phyloP scores from a whole-genome alignment of 37 sponge, comb jelly and placozoan species.

The Crambe crambe region DNA sequence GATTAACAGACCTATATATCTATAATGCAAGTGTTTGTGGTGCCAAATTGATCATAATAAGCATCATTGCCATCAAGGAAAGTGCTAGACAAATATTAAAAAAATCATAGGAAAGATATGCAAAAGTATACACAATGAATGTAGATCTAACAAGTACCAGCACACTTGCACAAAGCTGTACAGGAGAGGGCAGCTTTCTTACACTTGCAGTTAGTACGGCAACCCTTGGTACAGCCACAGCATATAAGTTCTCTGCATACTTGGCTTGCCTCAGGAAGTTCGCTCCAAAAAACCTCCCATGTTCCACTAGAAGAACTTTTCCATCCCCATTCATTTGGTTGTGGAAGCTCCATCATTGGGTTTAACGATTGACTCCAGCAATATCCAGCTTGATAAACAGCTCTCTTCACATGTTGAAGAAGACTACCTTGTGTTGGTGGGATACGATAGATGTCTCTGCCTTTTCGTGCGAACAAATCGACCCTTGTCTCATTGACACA shows the following conservation, averaged over 20 bases:
- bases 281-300: not conserved
- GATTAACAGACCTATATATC: not conserved
- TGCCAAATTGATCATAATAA: not conserved
- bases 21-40: not conserved
- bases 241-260: not conserved
- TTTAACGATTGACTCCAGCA: not conserved
- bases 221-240: not conserved
- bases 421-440: no score
- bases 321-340: not conserved
- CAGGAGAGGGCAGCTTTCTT: not conserved
- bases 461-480: not conserved
- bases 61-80: not conserved
- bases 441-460: no score
- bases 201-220: not conserved
- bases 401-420: not conserved
- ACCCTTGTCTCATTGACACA: not conserved
- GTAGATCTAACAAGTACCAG: not conserved
- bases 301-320: not conserved
- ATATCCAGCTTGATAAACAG: not conserved
- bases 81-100: not conserved
- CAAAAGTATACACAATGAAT: not conserved
- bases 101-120: not conserved
- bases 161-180: not conserved
- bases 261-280: not conserved
- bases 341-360: constrained; percentile 2